phyloP scores from a whole-genome alignment of 1,140 invertebrate genomes.

The Cepaea nemoralis region DNA sequence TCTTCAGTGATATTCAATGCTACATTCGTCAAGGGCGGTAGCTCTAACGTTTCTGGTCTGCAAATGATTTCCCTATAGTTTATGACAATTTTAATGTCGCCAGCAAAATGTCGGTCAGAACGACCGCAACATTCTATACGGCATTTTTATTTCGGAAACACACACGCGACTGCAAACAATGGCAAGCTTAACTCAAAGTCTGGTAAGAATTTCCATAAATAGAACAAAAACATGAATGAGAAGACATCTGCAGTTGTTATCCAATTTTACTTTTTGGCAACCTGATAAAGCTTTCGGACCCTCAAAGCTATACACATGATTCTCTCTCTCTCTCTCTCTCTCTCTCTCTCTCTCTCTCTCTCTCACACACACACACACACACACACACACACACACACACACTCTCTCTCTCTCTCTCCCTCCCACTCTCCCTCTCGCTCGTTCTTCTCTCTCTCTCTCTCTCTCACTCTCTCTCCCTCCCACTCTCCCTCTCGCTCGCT shows the following conservation, averaged over 20 bases:
- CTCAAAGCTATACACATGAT: not conserved
- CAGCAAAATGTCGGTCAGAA: not conserved
- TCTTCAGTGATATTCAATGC: no score
- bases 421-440: not conserved
- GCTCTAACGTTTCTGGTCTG: not conserved
- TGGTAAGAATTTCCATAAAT: no score
- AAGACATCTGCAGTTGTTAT: no score
- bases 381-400: not conserved
- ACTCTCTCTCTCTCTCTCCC: not conserved
- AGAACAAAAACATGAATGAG: no score
- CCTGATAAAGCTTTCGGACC: not conserved
- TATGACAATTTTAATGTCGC: not conserved
- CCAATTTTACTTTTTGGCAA: no score
- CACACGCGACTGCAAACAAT: no score
- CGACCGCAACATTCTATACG: no score
- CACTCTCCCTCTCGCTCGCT: not conserved
- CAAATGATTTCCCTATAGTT: not conserved
- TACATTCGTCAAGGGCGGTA: no score
- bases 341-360: not conserved
- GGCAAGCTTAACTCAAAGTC: no score
- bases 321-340: not conserved
- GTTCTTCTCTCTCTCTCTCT: not conserved
- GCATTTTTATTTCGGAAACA: no score
- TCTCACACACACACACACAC: not conserved
- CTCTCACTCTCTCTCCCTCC: not conserved